Evolutionary conservation across 1,140 invertebrate genomes (phyloP).

Genomic region (Scylla paramamosain): DNA sequence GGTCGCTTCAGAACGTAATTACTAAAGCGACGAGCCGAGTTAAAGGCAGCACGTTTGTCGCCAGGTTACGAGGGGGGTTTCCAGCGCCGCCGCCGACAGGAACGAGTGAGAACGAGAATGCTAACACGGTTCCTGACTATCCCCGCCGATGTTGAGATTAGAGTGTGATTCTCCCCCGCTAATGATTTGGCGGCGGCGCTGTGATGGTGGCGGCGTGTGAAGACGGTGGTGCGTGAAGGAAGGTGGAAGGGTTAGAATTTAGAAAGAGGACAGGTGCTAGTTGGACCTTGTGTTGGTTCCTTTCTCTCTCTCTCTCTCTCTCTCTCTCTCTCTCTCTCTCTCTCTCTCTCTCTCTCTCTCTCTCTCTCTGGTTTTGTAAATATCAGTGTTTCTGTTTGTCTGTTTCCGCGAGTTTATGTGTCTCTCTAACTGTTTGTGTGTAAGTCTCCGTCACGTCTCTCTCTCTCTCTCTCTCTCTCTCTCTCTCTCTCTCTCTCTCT

Average conservation of each 20-base stretch:
- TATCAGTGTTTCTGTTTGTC: too few species aligned
- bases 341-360: background rate
- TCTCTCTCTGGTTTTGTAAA: too few species aligned
- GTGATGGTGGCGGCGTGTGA: background rate
- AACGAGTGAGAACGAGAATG: background rate
- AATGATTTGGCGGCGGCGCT: background rate
- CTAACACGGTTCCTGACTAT: background rate
- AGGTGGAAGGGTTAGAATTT: background rate
- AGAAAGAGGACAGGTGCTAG: too few species aligned
- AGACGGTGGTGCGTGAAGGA: background rate
- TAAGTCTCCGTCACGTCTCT: too few species aligned
- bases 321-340: background rate
- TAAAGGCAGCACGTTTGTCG: background rate
- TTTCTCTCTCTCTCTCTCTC: background rate
- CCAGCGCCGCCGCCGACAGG: too few species aligned
- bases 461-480: background rate
- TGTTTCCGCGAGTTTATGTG: too few species aligned
- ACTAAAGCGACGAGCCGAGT: background rate
- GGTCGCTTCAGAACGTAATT: background rate
- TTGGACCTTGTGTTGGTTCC: too few species aligned
- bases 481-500: conserved; percentile 1
- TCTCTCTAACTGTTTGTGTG: too few species aligned
- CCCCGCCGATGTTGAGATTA: background rate
- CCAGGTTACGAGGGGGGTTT: background rate
- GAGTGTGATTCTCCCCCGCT: background rate